phyloP scores from a whole-genome alignment of 2,797 vertebrate species.

The Brachyrhaphis roseni region DNA sequence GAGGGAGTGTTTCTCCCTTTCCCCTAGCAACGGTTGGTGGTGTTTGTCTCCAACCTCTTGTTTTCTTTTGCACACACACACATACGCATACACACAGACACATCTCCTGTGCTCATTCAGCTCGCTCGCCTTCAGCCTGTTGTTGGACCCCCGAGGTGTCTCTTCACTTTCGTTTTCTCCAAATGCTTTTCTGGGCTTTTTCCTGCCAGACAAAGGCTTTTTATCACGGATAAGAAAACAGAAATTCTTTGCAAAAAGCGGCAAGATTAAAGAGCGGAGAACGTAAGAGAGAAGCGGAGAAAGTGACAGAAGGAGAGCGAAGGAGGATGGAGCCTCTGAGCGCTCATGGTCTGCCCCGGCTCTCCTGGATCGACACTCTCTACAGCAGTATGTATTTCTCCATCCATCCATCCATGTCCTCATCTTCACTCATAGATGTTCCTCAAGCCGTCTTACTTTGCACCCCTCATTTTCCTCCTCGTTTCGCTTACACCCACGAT shows the following conservation, averaged over 20 bases:
- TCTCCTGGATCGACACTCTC: conserved; percentile 98
- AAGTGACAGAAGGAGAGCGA: conserved; percentile 56
- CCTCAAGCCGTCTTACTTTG: conserved; percentile 38
- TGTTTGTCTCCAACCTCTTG: conserved; percentile 78
- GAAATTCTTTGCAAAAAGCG: conserved; percentile 1
- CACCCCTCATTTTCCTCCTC: conserved; percentile 23
- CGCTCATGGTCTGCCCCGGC: conserved; percentile 91
- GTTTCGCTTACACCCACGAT: conserved; percentile 37
- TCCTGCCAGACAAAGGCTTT: conserved; percentile 61
- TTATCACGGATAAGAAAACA: conserved; percentile 53
- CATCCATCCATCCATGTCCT: conserved; percentile 25
- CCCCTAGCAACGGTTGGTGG: conserved; percentile 84
- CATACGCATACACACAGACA: conserved; percentile 22
- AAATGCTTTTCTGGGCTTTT: conserved; percentile 42
- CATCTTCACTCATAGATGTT: conserved; percentile 36
- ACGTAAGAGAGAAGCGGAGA: conserved; percentile 49
- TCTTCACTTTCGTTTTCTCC: conserved; percentile 38
- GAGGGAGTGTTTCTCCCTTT: conserved; percentile 75
- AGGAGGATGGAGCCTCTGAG: conserved; percentile 94
- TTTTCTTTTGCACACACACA: conserved; percentile 55
- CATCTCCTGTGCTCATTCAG: conserved; percentile 26
- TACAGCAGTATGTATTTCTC: conserved; percentile 92
- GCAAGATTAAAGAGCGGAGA: conserved; percentile 50
- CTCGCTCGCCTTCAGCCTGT: conserved; percentile 53
- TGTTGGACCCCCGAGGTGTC: conserved; percentile 59